Evolutionary conservation across 2,888 invertebrate species (phyloP), one percentile per base, ranked within the genome.

Genomic region (Drosophila paranaensis): DNA sequence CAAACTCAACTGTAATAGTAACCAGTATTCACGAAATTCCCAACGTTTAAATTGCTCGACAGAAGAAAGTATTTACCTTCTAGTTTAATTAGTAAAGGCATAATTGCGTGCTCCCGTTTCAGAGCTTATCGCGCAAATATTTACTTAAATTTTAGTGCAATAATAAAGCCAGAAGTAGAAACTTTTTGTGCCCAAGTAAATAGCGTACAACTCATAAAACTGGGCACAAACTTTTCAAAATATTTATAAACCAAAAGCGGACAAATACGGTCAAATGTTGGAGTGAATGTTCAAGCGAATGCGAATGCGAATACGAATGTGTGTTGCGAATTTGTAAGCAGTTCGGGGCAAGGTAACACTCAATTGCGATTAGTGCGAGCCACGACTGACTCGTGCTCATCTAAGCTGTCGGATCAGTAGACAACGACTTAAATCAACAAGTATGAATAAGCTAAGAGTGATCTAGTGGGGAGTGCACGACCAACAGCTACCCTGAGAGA

Each of bases 91-190:
- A 40, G 43, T 45, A 33, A n/a, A 54, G n/a, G 39, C 40, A 39
- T 60, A 68, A 68, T 70, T 51, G 45, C 37, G 60, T 50, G 61
- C 40, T 68, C 37, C 35, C 40, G 33, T 33, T 50, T 39, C 8
- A 5, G 4, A 48, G 71, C 62, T 67, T 64, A 71, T 72, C 77
- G 61, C 54, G 33, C 64, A 76, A 64, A 64, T 61, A 64, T 76
- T 76, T 72, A 39, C 60, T 37, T 56, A 67, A 20, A 20, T 71
- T 76, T 67, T 50, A 55, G 60, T 67, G 48, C 54, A 50, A 57
- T 27, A 72, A 53, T 45, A 63, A 66, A 70, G 45, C 43, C 43
- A 46, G 46, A 60, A 51, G 25, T 30, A 43, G 20, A 5, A 54
- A 46, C 45, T 37, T 37, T 40, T 33, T 9, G 20, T 37, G 37